phyloP scores from a whole-genome alignment of 2,888 invertebrate species.

The Chrysolina haemoptera region DNA sequence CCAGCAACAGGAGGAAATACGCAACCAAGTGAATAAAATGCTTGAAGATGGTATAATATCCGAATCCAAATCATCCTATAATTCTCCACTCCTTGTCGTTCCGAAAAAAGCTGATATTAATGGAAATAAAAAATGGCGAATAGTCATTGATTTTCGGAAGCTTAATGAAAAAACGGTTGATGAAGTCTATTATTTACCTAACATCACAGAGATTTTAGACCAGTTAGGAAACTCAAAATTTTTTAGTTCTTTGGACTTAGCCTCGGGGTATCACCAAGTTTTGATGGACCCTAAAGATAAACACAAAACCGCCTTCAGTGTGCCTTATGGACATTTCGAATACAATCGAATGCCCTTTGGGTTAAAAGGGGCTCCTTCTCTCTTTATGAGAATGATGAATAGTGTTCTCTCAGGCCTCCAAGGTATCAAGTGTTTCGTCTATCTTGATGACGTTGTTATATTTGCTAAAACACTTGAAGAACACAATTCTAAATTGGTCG shows the following conservation, averaged over 20 bases:
- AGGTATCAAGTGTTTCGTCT: conserved; percentile 8
- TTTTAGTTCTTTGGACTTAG: neutral
- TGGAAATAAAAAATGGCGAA: conserved; percentile 6
- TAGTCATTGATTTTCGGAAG: conserved; percentile 6
- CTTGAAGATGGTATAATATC: conserved; percentile 9
- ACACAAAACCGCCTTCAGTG: conserved; percentile 1
- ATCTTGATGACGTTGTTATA: conserved; percentile 1
- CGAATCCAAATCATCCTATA: conserved; percentile 3
- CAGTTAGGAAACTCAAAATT: neutral
- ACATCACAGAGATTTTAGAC: neutral
- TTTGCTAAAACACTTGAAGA: conserved; percentile 4
- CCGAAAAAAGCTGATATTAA: neutral
- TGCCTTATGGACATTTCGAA: neutral
- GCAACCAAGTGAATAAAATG: neutral
- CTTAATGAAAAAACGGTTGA: neutral
- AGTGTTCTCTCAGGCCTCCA: neutral
- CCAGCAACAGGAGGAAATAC: too few species aligned
- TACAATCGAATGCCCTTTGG: neutral
- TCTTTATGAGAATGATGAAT: neutral
- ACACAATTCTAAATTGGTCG: conserved; percentile 3
- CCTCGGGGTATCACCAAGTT: neutral
- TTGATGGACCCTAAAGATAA: neutral
- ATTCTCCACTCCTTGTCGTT: conserved; percentile 2
- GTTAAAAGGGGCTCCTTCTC: neutral
- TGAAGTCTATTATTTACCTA: neutral